Base-by-base conservation (phyloP, 2,113 vertebrate genomes). In the Sialia sialis region DNA sequence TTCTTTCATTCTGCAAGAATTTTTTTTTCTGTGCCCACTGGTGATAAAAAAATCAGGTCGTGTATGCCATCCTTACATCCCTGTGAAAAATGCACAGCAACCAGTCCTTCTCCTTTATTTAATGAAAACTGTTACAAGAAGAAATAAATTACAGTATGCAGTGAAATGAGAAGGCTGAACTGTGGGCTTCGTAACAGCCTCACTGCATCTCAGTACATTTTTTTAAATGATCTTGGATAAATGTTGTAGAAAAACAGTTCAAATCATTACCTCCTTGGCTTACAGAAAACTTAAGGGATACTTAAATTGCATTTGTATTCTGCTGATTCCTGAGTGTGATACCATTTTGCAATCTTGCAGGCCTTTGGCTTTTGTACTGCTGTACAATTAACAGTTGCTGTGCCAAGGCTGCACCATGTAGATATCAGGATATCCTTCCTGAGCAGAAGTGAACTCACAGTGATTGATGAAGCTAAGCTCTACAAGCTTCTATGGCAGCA, bases 11-110 rank as follows among this genome's bases (percentile, higher is more conserved):
- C 79, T 58, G 23, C 21, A 18, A 85, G 32, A 29, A 39, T 22
- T 3, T 48, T 78, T 62, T 60, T 63, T 75, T 64, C 64, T 90
- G 10, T 80, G 67, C 41, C 54, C 27, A 62, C 36, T 80, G 84
- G 64, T 85, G 59, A 52, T 91, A 74, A 89, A 91, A 93, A 12
- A 12, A 90, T 85, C 84, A 58, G 78, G 41, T 63, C 67, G 55
- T 81, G 58, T 92, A 73, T 95, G 54, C 58, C 70, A 67, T 84
- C 26, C 66, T 58, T 43, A 13, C 73, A 70, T 69, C 41, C 30
- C 18, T 73, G 51, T 77, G 70, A 93, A 92, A 77, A 89, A 90
- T 84, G 30, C 81, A 13, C 78, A 85, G 74, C 70, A 93, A 69
- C 87, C 36, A 76, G 58, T 41, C 36, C 34, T 89, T 20, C 26